phyloP scores from a whole-genome alignment of 2,888 invertebrate genomes.

The Pristionchus fissidentatus region DNA sequence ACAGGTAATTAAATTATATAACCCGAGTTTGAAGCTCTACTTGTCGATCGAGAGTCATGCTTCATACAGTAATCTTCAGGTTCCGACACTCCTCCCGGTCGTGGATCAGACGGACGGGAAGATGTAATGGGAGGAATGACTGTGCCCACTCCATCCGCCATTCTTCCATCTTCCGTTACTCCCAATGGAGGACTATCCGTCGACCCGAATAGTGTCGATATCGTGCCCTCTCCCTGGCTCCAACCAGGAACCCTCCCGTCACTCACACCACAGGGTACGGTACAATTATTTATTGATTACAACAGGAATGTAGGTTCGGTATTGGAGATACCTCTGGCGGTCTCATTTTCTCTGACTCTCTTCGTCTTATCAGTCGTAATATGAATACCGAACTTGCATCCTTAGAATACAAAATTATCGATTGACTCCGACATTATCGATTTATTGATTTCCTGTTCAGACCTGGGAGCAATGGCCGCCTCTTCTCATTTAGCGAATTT shows the following conservation, averaged over 20 bases:
- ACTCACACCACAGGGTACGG: neutral
- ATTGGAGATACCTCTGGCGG: too few relatives aligned
- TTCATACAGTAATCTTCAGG: conserved; percentile 2
- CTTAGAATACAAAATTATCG: too few relatives aligned
- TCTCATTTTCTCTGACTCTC: too few relatives aligned
- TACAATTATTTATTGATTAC: neutral
- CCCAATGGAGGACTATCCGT: conserved; percentile 18
- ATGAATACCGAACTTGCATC: neutral
- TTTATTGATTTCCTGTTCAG: too few relatives aligned
- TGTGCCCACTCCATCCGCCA: conserved; percentile 2
- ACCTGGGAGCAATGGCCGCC: neutral
- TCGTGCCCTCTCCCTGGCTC: neutral
- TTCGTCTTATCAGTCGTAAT: too few relatives aligned
- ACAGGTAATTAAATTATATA: too few relatives aligned
- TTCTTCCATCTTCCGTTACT: conserved; percentile 6
- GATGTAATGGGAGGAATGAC: conserved; percentile 24
- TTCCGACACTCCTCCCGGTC: conserved; percentile 3
- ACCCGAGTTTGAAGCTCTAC: too few relatives aligned
- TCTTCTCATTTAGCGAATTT: conserved; percentile 10
- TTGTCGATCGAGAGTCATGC: neutral
- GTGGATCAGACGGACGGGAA: neutral
- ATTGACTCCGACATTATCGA: too few relatives aligned
- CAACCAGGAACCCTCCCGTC: conserved; percentile 2
- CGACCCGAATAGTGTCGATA: neutral
- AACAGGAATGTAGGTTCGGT: too few relatives aligned